phyloP scores from a whole-genome alignment of 37 sponge, comb jelly and placozoan genomes.

The Agelas oroides region DNA sequence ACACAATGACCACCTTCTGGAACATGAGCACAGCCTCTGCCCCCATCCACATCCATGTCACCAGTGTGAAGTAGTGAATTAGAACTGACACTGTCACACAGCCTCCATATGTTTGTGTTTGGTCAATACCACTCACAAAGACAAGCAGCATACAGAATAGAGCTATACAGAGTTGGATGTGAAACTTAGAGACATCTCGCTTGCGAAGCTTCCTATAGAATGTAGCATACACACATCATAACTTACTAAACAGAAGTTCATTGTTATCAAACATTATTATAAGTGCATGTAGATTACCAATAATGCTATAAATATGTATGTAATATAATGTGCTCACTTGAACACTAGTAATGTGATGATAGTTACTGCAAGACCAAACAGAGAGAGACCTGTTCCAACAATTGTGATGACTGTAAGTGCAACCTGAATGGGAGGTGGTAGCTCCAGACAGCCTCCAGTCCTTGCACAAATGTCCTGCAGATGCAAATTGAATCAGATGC shows the following conservation, averaged over 20 bases:
- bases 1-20: slow-evolving; percentile 61
- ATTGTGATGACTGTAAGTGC: not conserved
- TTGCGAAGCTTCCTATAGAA: slow-evolving; percentile 13
- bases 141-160: slow-evolving; percentile 46
- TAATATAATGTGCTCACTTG: no score
- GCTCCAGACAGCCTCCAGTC: no score
- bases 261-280: no score
- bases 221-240: no score
- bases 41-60: slow-evolving; percentile 41
- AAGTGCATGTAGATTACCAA: no score
- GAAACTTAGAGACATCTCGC: slow-evolving; percentile 32
- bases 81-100: slow-evolving; percentile 52
- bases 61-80: slow-evolving; percentile 60
- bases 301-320: no score
- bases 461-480: no score
- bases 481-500: no score
- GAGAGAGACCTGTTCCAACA: slow-evolving; percentile 34
- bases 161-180: slow-evolving; percentile 41
- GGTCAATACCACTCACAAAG: slow-evolving; percentile 48
- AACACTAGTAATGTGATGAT: no score
- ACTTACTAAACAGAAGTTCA: no score
- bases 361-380: not conserved
- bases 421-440: no score
- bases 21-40: slow-evolving; percentile 58
- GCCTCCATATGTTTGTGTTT: slow-evolving; percentile 6